These are phyloP conservation scores for Spilogale gracilis DNA, from an alignment of 2,113 vertebrate species.

Conservation along the genomic window DNA sequence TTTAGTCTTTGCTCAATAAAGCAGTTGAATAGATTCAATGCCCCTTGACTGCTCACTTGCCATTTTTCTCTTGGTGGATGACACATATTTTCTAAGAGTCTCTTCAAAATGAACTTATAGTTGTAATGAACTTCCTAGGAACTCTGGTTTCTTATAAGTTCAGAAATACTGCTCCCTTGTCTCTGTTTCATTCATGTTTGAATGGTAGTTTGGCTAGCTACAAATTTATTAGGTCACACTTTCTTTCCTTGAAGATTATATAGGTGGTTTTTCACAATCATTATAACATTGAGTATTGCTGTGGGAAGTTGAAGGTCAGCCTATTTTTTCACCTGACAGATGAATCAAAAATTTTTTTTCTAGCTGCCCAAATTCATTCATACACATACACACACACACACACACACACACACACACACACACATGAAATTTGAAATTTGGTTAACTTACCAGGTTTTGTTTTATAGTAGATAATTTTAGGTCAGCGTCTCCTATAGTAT, in stretches of 20 bases:
- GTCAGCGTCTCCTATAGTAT: not conserved
- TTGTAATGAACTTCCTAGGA: conserved; percentile 25
- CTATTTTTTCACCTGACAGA: not conserved
- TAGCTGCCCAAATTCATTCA: not conserved
- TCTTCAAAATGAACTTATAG: not conserved
- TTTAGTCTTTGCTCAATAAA: not conserved
- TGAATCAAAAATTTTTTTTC: not conserved
- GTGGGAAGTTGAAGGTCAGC: not conserved
- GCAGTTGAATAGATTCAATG: not conserved
- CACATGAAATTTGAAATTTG: not conserved
- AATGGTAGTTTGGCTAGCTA: not conserved
- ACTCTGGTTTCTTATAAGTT: not conserved
- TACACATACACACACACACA: too few species aligned
- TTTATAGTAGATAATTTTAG: not conserved
- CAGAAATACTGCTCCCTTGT: not conserved
- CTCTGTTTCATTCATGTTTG: not conserved
- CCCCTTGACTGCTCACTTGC: not conserved
- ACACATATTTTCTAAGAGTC: not conserved
- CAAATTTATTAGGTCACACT: not conserved
- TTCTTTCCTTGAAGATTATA: not conserved
- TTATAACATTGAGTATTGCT: not conserved
- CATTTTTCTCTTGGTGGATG: not conserved
- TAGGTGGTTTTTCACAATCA: not conserved
- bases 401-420: too few species aligned
- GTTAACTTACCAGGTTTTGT: conserved; percentile 11